These are phyloP conservation scores for Apis laboriosa DNA, from an alignment of 1,140 invertebrate species.

Conservation along the genomic window DNA sequence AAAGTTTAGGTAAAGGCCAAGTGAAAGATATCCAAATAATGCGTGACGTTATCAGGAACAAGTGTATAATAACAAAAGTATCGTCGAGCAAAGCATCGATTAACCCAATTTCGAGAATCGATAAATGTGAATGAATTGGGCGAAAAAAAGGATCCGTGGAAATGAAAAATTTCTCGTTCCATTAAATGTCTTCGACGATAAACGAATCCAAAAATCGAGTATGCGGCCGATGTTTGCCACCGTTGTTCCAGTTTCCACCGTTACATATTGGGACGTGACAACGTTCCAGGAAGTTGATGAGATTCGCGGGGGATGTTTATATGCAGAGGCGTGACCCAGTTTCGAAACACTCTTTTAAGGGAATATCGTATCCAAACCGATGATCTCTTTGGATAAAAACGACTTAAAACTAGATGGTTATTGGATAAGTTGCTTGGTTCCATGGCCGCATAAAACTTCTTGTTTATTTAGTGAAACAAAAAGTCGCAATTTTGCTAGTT, in stretches of 20 bases:
- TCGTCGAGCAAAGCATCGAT: too few relatives aligned
- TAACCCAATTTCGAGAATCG: too few relatives aligned
- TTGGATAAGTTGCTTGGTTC: neutral
- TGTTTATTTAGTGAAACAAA: neutral
- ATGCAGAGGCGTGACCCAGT: conserved; percentile 30
- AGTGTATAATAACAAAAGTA: too few relatives aligned
- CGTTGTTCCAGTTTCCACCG: conserved; percentile 28
- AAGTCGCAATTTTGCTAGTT: neutral
- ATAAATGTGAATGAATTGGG: too few relatives aligned
- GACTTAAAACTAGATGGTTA: neutral
- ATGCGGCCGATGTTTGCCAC: conserved; percentile 7
- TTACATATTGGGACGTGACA: conserved; percentile 38
- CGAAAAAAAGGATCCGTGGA: too few relatives aligned
- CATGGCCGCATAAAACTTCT: neutral
- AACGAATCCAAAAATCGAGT: neutral
- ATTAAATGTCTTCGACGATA: too few relatives aligned
- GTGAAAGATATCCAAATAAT: too few relatives aligned
- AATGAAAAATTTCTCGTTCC: neutral
- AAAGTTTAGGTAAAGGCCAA: too few relatives aligned
- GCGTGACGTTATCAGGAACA: too few relatives aligned
- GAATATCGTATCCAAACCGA: conserved; percentile 23
- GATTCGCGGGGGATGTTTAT: conserved; percentile 47
- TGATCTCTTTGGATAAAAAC: conserved; percentile 38
- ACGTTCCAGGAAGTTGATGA: conserved; percentile 40
- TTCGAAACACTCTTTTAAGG: conserved; percentile 32